phyloP scores from a whole-genome alignment of 1,140 invertebrate species.

The Octopus sinensis region DNA sequence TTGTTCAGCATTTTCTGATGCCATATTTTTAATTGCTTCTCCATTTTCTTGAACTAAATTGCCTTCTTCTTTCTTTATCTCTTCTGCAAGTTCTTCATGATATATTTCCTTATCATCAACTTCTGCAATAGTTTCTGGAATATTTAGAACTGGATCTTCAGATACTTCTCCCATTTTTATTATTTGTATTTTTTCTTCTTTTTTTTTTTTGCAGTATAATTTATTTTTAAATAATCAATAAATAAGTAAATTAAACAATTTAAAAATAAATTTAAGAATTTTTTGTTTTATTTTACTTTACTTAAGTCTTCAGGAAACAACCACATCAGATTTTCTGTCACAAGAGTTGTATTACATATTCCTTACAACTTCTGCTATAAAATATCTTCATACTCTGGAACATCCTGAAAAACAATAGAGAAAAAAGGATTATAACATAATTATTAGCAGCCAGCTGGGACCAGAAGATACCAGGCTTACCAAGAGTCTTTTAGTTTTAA shows the following conservation, averaged over 20 bases:
- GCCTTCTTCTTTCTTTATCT: neutral
- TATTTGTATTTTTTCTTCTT: neutral
- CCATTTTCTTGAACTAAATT: neutral
- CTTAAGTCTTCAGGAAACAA: neutral
- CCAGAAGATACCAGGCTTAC: too few relatives aligned
- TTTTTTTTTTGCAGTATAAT: neutral
- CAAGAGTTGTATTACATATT: too few relatives aligned
- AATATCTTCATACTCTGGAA: too few relatives aligned
- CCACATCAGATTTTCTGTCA: too few relatives aligned
- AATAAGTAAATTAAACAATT: neutral
- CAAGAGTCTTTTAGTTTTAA: too few relatives aligned
- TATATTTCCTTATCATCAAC: neutral
- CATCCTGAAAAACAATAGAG: too few relatives aligned
- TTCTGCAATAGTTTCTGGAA: neutral
- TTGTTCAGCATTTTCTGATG: neutral
- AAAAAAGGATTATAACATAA: too few relatives aligned
- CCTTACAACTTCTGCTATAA: too few relatives aligned
- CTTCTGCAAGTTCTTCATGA: neutral
- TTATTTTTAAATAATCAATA: neutral
- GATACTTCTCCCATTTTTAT: constrained; percentile 3
- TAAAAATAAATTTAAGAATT: neutral
- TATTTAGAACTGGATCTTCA: neutral
- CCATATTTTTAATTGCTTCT: neutral
- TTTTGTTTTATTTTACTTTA: neutral
- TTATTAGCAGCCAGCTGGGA: too few relatives aligned